phyloP scores from a whole-genome alignment of 1,140 invertebrate genomes.

The Drosophila tani region DNA sequence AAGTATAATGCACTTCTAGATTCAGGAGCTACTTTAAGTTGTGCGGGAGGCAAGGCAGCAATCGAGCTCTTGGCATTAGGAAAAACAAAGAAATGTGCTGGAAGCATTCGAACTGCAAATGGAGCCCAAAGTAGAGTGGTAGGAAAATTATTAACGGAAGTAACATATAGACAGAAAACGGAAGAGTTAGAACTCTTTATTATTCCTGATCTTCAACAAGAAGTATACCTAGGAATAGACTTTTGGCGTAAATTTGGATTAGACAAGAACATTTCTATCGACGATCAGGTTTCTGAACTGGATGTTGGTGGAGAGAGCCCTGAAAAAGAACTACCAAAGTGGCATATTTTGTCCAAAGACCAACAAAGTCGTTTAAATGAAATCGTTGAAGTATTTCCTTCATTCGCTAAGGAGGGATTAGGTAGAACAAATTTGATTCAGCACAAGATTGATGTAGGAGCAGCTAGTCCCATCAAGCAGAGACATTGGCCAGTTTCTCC shows the following conservation, averaged over 20 bases:
- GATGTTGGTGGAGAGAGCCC: neutral
- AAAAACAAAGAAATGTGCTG: conserved; percentile 4
- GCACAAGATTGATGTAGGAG: too few species aligned
- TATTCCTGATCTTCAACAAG: neutral
- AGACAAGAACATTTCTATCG: neutral
- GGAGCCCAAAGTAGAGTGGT: too few species aligned
- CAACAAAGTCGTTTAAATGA: neutral
- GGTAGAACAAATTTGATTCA: neutral
- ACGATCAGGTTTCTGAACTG: neutral
- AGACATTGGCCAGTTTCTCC: neutral
- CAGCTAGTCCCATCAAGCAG: neutral
- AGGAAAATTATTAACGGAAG: too few species aligned
- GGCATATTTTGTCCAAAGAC: neutral
- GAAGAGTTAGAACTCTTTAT: neutral
- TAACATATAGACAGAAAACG: conserved; percentile 1
- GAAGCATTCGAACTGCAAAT: neutral
- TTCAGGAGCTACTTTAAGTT: neutral
- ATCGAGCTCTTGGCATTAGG: neutral
- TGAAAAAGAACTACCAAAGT: neutral
- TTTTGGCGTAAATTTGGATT: conserved; percentile 1
- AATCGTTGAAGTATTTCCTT: neutral
- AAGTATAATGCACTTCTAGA: neutral
- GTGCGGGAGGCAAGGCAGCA: neutral
- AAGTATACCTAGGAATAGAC: conserved; percentile 1
- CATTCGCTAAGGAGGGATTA: neutral